Base-by-base conservation (phyloP, 2,888 invertebrate genomes). In the Zygothrica quintamaculata region DNA sequence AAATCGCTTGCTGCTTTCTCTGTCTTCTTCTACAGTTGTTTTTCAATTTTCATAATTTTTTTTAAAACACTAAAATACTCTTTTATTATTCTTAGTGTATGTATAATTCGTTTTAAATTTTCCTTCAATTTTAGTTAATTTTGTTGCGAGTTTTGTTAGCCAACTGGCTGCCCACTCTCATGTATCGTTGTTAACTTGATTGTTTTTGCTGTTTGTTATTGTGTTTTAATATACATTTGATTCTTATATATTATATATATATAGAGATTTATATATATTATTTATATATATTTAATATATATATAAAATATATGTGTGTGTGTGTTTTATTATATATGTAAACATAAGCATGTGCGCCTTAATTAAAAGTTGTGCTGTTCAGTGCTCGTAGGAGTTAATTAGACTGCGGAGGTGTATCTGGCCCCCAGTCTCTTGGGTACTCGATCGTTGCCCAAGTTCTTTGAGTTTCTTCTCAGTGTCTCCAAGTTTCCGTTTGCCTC, bases 381-480 rank as follows among this genome's bases (percentile, higher is more conserved):
- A 15, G 46, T 39, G 62, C 70, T 77, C 84, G 81, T 81, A 78
- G 81, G 81, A 84, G 81, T 81, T 81, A 81, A 81, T 81, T 81
- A 81, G 81, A 84, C 81, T 81, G 84, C 75, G 81, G 87, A 74
- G 77, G 69, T 81, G 81, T 72, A 68, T 22, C 18, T 2, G 18
- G 18, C 18, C 18, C 18, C 18, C 2, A 42, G 48, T 60, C 44
- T 50, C 65, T 57, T 50, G 26, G 52, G 33, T 22, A 3, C 39
- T 15, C 39, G 13, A 5, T 34, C 15, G 15, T 9, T 9, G 13
- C 31, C 16, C 37, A 37, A 39, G 12, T 33, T 43, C 11, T 26
- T 22, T 2, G 29, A 29, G 29, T 5, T 9, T n/a, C 29, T 29
- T 5, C 29, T 29, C 29, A 29, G 29, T 46, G 50, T 50, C 62